phyloP scores from a whole-genome alignment of 2,113 vertebrate species.

The Raja brachyura region DNA sequence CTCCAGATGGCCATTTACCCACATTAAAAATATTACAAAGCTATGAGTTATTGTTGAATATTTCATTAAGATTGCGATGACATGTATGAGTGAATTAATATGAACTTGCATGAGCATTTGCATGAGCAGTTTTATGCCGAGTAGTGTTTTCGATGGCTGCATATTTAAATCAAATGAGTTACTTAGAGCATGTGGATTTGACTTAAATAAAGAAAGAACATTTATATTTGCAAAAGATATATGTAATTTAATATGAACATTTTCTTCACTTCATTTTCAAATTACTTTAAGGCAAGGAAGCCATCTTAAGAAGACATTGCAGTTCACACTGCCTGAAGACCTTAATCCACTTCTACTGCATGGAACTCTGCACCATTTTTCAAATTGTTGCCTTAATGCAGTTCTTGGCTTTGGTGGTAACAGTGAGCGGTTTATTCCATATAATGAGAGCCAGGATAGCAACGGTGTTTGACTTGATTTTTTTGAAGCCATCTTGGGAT shows the following conservation, averaged over 20 bases:
- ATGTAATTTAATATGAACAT: not conserved
- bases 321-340: not conserved
- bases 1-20: not conserved
- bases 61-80: not conserved
- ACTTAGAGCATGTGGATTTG: not conserved
- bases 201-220: not conserved
- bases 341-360: not conserved
- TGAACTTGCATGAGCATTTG: not conserved
- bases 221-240: not conserved
- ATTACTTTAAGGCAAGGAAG: not conserved
- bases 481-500: not conserved
- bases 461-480: not conserved
- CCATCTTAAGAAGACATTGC: not conserved
- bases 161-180: not conserved
- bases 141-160: not conserved
- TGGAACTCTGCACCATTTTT: not conserved
- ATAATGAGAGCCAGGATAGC: not conserved
- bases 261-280: not conserved
- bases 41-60: not conserved
- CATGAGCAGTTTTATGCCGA: not conserved
- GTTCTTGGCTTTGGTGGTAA: not conserved
- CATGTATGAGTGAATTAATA: not conserved
- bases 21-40: not conserved
- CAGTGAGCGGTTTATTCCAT: not conserved
- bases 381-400: not conserved